phyloP scores from a whole-genome alignment of 2,888 invertebrate species.

The Cerastis rubricosa region DNA sequence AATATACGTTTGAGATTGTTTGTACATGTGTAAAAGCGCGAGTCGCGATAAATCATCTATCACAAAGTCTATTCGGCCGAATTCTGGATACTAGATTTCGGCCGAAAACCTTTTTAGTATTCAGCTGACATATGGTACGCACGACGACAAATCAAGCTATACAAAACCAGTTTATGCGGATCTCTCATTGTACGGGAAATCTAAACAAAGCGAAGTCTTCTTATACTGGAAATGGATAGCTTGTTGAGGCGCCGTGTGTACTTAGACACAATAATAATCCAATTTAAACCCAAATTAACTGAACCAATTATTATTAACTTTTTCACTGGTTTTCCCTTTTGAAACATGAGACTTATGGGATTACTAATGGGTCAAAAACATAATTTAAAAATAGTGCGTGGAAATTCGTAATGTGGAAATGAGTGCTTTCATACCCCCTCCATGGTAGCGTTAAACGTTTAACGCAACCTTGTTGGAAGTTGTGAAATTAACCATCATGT shows the following conservation, averaged over 20 bases:
- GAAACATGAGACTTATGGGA: neutral
- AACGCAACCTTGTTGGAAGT: too few relatives aligned
- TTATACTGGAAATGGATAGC: too few relatives aligned
- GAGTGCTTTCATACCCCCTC: too few relatives aligned
- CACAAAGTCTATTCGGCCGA: neutral
- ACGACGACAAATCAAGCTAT: too few relatives aligned
- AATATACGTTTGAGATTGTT: too few relatives aligned
- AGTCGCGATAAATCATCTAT: neutral
- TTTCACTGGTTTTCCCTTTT: neutral
- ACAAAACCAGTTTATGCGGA: too few relatives aligned
- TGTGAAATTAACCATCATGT: slow-evolving; percentile 31
- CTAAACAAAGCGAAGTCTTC: too few relatives aligned
- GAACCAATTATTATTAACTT: neutral
- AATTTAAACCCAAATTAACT: neutral
- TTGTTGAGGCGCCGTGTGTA: neutral
- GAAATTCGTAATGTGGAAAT: too few relatives aligned
- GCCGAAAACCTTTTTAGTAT: neutral
- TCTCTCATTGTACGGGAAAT: too few relatives aligned
- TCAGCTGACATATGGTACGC: neutral
- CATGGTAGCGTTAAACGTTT: too few relatives aligned
- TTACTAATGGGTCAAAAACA: neutral
- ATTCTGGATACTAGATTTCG: neutral
- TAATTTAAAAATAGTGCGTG: too few relatives aligned
- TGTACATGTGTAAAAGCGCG: too few relatives aligned
- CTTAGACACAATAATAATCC: neutral